phyloP scores from a whole-genome alignment of 2,797 vertebrate genomes.

The Thunnus albacares region DNA sequence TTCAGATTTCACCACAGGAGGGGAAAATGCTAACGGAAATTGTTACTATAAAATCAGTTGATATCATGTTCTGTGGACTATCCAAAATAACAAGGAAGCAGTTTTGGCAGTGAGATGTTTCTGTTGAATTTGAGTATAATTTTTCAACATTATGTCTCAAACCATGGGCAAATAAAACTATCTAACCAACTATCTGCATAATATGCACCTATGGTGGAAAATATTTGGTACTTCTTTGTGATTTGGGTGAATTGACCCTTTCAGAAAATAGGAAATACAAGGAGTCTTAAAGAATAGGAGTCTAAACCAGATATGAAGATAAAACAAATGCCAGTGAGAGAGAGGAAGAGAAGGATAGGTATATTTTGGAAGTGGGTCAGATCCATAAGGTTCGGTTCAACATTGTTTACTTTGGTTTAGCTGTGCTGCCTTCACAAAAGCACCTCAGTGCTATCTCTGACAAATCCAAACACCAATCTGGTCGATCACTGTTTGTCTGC shows the following conservation, averaged over 20 bases:
- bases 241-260: not conserved
- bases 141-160: not conserved
- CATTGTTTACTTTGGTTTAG: constrained; percentile 15
- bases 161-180: not conserved
- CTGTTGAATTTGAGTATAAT: too few species aligned
- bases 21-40: not conserved
- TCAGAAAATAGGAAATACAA: not conserved
- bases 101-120: too few species aligned
- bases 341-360: not conserved
- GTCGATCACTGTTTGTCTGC: constrained; percentile 44
- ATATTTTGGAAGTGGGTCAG: not conserved
- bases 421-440: constrained; percentile 31
- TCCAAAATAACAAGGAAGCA: too few species aligned
- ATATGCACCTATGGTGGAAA: too few species aligned
- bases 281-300: not conserved
- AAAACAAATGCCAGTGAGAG: not conserved
- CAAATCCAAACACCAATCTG: constrained; percentile 54
- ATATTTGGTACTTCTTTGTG: not conserved
- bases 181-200: not conserved
- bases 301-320: not conserved
- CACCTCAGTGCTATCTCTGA: constrained; percentile 31
- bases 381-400: constrained; percentile 22
- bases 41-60: not conserved
- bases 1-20: not conserved
- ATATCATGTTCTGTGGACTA: not conserved